Conservation (phyloP, 2,797 vertebrate species). For the Intellagama lesueurii region DNA sequence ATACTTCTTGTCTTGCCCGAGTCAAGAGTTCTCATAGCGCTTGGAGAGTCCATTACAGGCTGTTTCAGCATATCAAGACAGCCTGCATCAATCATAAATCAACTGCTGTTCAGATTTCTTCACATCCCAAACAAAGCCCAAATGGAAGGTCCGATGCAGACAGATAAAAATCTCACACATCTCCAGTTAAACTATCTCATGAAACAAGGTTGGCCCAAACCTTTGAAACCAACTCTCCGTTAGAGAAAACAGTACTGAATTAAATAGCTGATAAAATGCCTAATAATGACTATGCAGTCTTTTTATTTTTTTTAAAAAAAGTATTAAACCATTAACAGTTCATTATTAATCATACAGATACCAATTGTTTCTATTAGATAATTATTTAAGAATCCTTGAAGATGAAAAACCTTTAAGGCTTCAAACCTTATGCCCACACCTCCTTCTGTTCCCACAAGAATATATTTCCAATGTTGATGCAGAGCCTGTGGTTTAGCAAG, state of each 20-base stretch:
- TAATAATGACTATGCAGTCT: not conserved
- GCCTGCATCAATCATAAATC: too few species aligned
- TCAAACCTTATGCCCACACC: not conserved
- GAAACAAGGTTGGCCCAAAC: not conserved
- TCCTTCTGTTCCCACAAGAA: not conserved
- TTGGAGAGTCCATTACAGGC: too few species aligned
- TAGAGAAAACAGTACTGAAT: not conserved
- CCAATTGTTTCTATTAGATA: not conserved
- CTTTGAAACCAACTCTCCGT: not conserved
- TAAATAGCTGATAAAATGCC: too few species aligned
- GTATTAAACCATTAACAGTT: not conserved
- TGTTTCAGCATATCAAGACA: too few species aligned
- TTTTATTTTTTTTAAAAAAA: conserved; percentile 12
- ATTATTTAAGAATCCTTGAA: not conserved
- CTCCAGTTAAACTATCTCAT: not conserved
- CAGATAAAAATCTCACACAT: not conserved
- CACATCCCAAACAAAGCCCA: not conserved
- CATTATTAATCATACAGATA: not conserved
- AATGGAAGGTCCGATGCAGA: too few species aligned
- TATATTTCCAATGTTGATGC: not conserved
- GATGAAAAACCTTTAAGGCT: not conserved
- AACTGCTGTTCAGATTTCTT: not conserved
- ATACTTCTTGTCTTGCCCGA: too few species aligned
- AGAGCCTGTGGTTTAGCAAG: too few species aligned
- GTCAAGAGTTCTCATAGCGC: too few species aligned